These are phyloP conservation scores for Cirrhinus mrigala DNA, from an alignment of 2,797 vertebrate genomes.

Conservation along the genomic window DNA sequence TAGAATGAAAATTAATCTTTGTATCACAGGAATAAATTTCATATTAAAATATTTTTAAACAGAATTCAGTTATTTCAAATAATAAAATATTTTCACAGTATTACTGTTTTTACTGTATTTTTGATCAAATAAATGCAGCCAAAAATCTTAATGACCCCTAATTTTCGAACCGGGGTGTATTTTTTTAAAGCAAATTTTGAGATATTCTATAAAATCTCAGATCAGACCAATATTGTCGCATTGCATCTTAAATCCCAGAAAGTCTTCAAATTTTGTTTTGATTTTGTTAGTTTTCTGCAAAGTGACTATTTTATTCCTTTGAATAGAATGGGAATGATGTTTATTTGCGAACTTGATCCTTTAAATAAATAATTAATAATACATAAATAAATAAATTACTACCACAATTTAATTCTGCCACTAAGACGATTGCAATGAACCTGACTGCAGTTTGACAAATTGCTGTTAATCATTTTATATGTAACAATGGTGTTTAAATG, in stretches of 20 bases:
- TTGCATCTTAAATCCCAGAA: not conserved
- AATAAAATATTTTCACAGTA: not conserved
- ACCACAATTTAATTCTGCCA: not conserved
- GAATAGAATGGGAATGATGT: not conserved
- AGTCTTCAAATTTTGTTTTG: not conserved
- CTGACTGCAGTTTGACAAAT: not conserved
- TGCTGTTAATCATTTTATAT: not conserved
- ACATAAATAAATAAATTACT: not conserved
- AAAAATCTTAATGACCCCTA: not conserved
- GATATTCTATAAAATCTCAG: not conserved
- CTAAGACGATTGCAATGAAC: not conserved
- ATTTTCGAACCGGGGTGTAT: not conserved
- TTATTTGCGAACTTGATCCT: not conserved
- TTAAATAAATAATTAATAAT: not conserved
- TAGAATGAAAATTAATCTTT: not conserved
- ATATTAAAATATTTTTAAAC: not conserved
- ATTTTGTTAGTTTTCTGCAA: not conserved
- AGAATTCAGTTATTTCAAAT: not conserved
- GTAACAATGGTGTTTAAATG: not conserved
- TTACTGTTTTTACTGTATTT: not conserved
- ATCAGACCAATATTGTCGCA: not conserved
- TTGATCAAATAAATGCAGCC: not conserved
- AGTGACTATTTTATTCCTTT: not conserved
- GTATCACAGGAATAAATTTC: not conserved
- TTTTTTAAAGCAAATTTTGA: not conserved